These are phyloP conservation scores for Maccullochella peelii DNA, from an alignment of 2,113 vertebrate species.

Conservation along the genomic window DNA sequence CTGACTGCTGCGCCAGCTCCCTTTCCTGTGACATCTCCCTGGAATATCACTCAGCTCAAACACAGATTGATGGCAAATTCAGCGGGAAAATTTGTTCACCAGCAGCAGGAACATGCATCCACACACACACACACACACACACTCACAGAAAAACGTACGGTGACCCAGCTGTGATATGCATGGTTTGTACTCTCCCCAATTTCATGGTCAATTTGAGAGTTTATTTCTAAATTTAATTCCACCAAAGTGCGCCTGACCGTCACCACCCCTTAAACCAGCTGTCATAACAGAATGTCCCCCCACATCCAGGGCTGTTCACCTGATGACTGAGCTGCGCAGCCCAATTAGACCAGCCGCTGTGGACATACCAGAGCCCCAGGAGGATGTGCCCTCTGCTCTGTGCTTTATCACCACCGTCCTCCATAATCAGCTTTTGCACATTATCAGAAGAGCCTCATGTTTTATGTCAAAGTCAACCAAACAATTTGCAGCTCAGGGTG, in stretches of 20 bases:
- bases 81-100: not conserved
- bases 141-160: not conserved
- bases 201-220: conserved; percentile 74
- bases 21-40: conserved; percentile 47
- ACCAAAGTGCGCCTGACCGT: conserved; percentile 54
- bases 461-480: conserved; percentile 2
- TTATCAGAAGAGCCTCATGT: conserved; percentile 11
- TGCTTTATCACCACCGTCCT: conserved; percentile 20
- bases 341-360: conserved; percentile 73
- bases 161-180: conserved; percentile 41
- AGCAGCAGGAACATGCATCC: conserved; percentile 21
- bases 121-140: not conserved
- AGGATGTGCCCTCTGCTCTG: conserved; percentile 51
- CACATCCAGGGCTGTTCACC: conserved; percentile 53
- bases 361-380: conserved; percentile 38
- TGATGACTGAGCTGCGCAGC: conserved; percentile 59
- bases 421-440: conserved; percentile 36
- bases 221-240: conserved; percentile 78
- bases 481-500: not conserved
- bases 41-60: conserved; percentile 43
- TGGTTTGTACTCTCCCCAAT: conserved; percentile 52
- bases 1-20: conserved; percentile 20
- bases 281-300: conserved; percentile 73
- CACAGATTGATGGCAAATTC: conserved; percentile 24
- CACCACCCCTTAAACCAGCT: conserved; percentile 65